These are phyloP conservation scores for Procavia capensis DNA, from an alignment of 2,113 vertebrate genomes.

Conservation along the genomic window DNA sequence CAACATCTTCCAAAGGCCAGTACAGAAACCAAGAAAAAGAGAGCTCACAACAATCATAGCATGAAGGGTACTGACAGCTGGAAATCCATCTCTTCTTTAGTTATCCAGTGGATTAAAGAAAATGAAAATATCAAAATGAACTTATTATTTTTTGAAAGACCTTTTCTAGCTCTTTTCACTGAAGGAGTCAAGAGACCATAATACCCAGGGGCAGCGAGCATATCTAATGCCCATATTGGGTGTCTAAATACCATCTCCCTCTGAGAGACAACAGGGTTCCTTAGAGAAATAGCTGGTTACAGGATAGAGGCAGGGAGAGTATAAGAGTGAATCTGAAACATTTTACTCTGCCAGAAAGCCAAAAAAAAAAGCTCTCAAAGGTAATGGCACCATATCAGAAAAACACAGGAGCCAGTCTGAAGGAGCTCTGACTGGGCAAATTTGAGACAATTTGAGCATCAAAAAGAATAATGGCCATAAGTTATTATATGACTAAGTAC, in stretches of 20 bases:
- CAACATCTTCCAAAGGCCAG: not conserved
- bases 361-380: constrained; percentile 40
- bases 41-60: not conserved
- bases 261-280: not conserved
- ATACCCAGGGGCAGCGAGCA: not conserved
- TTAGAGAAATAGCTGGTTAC: constrained; percentile 14
- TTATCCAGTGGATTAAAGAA: constrained; percentile 28
- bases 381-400: not conserved
- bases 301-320: not conserved
- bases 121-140: constrained; percentile 31
- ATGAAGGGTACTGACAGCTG: not conserved
- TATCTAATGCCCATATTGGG: constrained; percentile 35
- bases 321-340: not conserved
- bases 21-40: constrained; percentile 14
- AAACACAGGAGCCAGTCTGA: not conserved
- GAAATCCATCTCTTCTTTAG: not conserved
- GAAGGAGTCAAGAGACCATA: not conserved
- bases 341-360: constrained; percentile 30
- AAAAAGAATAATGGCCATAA: constrained; percentile 52
- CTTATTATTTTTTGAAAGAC: not conserved
- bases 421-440: constrained; percentile 24
- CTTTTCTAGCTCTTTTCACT: constrained; percentile 35
- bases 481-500: constrained; percentile 61
- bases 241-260: constrained; percentile 19
- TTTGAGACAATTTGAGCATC: constrained; percentile 54